Evolutionary conservation across 2,888 invertebrate genomes (phyloP).

Genomic region (Boloria euphrosyne): DNA sequence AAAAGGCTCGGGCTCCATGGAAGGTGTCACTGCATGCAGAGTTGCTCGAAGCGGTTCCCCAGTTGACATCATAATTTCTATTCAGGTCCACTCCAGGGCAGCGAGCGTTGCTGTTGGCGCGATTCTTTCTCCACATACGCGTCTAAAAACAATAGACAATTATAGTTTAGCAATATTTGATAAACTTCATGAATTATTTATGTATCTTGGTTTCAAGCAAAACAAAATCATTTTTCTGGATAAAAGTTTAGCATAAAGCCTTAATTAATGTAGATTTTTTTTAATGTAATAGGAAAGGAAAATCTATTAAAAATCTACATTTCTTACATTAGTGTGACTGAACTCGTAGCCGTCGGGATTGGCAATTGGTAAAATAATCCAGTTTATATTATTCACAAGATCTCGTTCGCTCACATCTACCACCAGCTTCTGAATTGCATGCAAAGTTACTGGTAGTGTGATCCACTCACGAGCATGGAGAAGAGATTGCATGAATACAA

Average conservation of each 20-base stretch:
- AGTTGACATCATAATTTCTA: constrained; percentile 87
- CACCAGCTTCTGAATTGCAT: constrained; percentile 85
- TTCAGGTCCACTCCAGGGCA: constrained; percentile 89
- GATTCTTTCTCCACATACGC: constrained; percentile 86
- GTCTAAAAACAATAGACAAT: constrained; percentile 57
- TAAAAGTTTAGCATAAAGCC: too few species aligned
- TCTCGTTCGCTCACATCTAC: constrained; percentile 77
- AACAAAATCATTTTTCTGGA: too few species aligned
- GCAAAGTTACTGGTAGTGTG: constrained; percentile 83
- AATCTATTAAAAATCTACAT: neutral
- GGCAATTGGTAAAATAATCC: constrained; percentile 84
- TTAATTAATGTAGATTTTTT: too few species aligned
- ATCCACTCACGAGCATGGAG: constrained; percentile 88
- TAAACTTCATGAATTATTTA: neutral
- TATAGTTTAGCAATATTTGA: neutral
- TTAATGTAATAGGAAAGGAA: too few species aligned
- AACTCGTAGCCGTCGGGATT: constrained; percentile 89
- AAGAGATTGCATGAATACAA: constrained; percentile 82
- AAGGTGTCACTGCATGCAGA: constrained; percentile 83
- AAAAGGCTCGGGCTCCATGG: constrained; percentile 84
- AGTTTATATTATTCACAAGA: constrained; percentile 83
- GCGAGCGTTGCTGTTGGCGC: constrained; percentile 57
- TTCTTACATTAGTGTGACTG: constrained; percentile 72
- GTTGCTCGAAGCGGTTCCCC: constrained; percentile 80
- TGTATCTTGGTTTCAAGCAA: neutral